Base-by-base conservation (phyloP, 2,888 invertebrate genomes). In the Galerucella nymphaeae region DNA sequence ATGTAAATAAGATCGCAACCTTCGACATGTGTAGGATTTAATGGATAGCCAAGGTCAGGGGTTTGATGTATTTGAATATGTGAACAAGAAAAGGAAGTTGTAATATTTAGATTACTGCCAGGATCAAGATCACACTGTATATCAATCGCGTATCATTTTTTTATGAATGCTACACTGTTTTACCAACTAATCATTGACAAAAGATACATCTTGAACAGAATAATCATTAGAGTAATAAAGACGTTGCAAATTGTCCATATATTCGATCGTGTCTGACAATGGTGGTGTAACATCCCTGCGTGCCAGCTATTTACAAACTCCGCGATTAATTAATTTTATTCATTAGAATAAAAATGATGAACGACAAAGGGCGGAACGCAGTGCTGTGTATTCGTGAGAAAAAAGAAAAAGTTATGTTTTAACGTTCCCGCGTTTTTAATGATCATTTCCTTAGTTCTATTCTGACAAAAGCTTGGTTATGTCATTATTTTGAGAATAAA, bases 271-370 rank as follows among this genome's bases (percentile, higher is more conserved):
- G 16, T 53, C 53, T 4, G 16, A 53, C 53, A 53, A 18, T 18
- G 18, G 53, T 18, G n/a, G 53, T 53, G 10, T 18, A 63, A 38
- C 63, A 41, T 9, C 42, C 30, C 55, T 65, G 38, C 65, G 67
- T 30, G 68, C 68, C 61, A 70, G 59, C 66, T 73, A 70, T 70
- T 70, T 67, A 63, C 66, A 59, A 73, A 59, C 57, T 45, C 53
- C 50, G 18, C 73, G 30, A 73, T 73, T 73, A 73, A 73, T 73
- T 73, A 73, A 70, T 70, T 73, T 73, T 73, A 73, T 73, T 73
- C 73, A 73, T 73, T 70, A 70, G 59, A 53, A 50, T 66, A 61
- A 65, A 73, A 67, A 73, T 70, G 73, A 73, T 64, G 66, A 63
- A 73, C 62, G 69, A 30, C 45, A 59, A 45, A 53, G 69, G 65